Evolutionary conservation across 2,113 vertebrate species (phyloP), one percentile per base, ranked within the genome.

Genomic region (Egretta garzetta): DNA sequence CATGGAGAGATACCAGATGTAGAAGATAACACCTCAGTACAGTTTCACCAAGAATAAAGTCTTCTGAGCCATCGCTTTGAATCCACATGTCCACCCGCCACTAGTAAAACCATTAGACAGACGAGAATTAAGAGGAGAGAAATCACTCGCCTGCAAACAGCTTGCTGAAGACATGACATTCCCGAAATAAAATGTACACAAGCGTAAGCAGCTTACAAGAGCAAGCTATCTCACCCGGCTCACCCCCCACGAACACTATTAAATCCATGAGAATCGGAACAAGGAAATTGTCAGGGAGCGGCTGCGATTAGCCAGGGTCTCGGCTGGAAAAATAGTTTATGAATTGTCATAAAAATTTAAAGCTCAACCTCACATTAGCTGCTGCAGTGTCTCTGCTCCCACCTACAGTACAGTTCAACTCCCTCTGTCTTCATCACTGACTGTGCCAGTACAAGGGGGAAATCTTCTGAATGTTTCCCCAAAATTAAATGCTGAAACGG

Each of bases 331-430:
- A 97, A 96, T 85, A 96, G 91, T 96, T 93, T 94, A 90, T 96
- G 94, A 96, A 95, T 96, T 97, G 94, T 95, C 97, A 97, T 97
- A 97, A 97, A 97, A 96, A 97, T 97, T 96, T 96, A 95, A 97
- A 97, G 94, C 96, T 96, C 89, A 97, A 26, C 87, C 84, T 96
- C 95, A 80, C 84, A 64, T 73, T 86, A 94, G 92, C 95, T 95
- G 89, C 96, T 93, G 90, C 96, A 96, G 55, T 96, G 87, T 94
- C 96, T 97, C 96, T 96, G 94, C 96, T 97, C 96, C 97, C 96
- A 96, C 95, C 96, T 97, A 97, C 96, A 97, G 96, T 96, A 97
- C 93, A 95, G 67, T 95, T 96, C 49, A 0, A 89, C 84, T 96
- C 77, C 50, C 53, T 96, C 93, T 55, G 0, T 89, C 93, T 94